Evolutionary conservation across 2,113 vertebrate genomes (phyloP).

Genomic region (Macrotis lagotis): DNA sequence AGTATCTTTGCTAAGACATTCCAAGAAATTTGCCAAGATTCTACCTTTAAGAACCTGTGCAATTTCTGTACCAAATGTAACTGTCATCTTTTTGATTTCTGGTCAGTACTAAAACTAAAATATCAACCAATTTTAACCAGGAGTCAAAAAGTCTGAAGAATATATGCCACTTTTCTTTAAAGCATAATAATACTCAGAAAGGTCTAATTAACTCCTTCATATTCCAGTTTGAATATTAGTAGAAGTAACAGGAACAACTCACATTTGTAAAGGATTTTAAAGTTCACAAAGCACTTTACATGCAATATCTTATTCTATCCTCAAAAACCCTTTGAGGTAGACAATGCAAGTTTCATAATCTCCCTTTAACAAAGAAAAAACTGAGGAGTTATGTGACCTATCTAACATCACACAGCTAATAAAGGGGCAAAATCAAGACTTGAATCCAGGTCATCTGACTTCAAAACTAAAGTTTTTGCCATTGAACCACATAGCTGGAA

Average conservation of each 20-base stretch:
- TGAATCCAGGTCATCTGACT: not conserved
- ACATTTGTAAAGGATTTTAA: not conserved
- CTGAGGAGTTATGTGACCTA: constrained; percentile 1
- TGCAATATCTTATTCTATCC: not conserved
- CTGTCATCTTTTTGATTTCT: too few relatives aligned
- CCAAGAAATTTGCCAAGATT: not conserved
- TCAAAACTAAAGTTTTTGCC: not conserved
- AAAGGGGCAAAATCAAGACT: not conserved
- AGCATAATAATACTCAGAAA: not conserved
- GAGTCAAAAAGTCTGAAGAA: not conserved
- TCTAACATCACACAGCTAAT: not conserved
- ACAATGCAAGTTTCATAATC: not conserved
- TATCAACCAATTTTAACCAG: not conserved
- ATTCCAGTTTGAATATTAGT: not conserved
- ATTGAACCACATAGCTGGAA: not conserved
- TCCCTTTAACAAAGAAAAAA: constrained; percentile 5
- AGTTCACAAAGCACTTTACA: not conserved
- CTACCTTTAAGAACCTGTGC: not conserved
- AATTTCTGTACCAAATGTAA: constrained; percentile 17
- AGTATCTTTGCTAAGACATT: not conserved
- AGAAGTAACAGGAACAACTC: not conserved
- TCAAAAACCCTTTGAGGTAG: not conserved
- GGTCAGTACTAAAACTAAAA: not conserved
- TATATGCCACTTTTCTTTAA: not conserved
- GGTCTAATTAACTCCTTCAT: not conserved